phyloP scores from a whole-genome alignment of 2,113 vertebrate genomes.

The Sphaerodactylus townsendi region DNA sequence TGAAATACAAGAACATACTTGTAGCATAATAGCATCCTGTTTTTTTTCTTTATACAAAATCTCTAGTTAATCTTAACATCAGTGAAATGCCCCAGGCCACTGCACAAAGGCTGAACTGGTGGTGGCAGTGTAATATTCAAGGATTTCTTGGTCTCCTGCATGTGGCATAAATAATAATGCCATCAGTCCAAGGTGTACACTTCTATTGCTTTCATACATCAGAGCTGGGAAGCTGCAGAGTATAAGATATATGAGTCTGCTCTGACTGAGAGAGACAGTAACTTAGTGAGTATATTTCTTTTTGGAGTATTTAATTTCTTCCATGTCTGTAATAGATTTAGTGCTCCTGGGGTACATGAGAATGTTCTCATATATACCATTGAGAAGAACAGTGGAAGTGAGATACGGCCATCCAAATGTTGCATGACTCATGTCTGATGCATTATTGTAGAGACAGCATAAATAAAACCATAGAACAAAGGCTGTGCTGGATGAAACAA shows the following conservation, averaged over 20 bases:
- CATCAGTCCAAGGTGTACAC: accelerated
- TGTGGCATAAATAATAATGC: constrained; percentile 37
- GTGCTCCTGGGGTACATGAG: neutral
- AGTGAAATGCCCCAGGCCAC: constrained; percentile 35
- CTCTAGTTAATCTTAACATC: neutral
- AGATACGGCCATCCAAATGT: constrained; percentile 11
- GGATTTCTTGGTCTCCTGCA: constrained; percentile 2
- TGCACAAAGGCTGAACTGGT: constrained; percentile 34
- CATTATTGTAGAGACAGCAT: neutral
- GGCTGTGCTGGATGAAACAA: constrained; percentile 20
- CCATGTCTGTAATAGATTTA: constrained; percentile 19
- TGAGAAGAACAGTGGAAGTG: neutral
- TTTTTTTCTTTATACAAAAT: neutral
- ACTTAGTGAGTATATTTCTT: constrained; percentile 23
- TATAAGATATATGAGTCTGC: constrained; percentile 28
- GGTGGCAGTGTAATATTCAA: neutral
- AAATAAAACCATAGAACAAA: neutral
- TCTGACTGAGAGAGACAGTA: constrained; percentile 23
- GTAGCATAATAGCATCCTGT: neutral
- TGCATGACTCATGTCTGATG: constrained; percentile 14
- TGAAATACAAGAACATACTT: neutral
- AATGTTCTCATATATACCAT: neutral
- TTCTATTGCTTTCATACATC: constrained; percentile 1
- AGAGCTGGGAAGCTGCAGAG: constrained; percentile 6
- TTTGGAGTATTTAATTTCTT: constrained; percentile 45